Conservation (phyloP, 2,888 invertebrate genomes). For the Scaptomyza polygonia region DNA sequence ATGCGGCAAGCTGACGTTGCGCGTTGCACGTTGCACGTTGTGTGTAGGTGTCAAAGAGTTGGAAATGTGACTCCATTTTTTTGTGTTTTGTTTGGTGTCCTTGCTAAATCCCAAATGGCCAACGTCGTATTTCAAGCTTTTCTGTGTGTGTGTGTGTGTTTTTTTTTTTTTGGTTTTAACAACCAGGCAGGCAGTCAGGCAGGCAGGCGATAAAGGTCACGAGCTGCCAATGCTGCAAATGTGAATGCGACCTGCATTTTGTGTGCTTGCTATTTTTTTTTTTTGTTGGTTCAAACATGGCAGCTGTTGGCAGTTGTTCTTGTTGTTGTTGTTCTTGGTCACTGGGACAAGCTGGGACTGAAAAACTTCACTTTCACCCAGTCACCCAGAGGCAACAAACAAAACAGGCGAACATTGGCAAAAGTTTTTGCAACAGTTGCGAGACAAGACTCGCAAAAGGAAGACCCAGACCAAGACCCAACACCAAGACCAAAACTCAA, state of each 20-base stretch:
- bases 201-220: constrained; percentile 51
- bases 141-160: not conserved
- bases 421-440: constrained; percentile 11
- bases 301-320: constrained; percentile 27
- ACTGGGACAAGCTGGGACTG: constrained; percentile 64
- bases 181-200: constrained; percentile 5
- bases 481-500: constrained; percentile 11
- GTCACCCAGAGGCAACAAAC: constrained; percentile 14
- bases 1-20: constrained; percentile 45
- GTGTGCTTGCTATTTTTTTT: too few species aligned
- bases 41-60: constrained; percentile 41
- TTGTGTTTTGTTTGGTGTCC: constrained; percentile 43
- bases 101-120: constrained; percentile 51
- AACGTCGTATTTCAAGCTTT: constrained; percentile 15
- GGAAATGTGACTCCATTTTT: constrained; percentile 18
- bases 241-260: constrained; percentile 68
- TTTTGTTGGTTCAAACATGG: constrained; percentile 26
- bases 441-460: constrained; percentile 5
- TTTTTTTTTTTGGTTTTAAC: not conserved
- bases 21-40: constrained; percentile 24
- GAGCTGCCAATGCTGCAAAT: constrained; percentile 47
- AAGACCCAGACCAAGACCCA: constrained; percentile 12
- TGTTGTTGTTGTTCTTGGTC: constrained; percentile 46
- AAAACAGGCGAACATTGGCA: constrained; percentile 5
- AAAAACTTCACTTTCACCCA: constrained; percentile 66